phyloP scores from a whole-genome alignment of 2,113 vertebrate species.

The Melierax canorus region DNA sequence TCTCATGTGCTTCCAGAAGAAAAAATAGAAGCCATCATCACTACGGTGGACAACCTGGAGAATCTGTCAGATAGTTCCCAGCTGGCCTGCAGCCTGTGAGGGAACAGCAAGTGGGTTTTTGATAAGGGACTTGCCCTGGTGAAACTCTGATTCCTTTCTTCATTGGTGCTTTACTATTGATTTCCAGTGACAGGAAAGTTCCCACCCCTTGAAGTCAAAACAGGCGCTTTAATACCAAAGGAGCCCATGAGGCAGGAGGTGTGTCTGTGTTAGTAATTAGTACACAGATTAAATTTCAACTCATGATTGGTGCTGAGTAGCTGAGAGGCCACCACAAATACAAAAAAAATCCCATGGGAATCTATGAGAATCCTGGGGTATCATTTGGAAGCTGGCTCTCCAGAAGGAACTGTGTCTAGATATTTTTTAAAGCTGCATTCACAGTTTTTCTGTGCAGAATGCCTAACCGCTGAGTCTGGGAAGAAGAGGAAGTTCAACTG shows the following conservation, averaged over 20 bases:
- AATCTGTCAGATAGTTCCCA: constrained; percentile 61
- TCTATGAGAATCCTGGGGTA: neutral
- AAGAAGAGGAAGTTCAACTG: neutral
- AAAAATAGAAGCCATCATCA: constrained; percentile 72
- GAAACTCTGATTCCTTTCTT: constrained; percentile 6
- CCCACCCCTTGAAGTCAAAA: neutral
- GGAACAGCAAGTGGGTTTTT: neutral
- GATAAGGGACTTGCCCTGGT: neutral
- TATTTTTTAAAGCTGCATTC: neutral
- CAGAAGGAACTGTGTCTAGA: neutral
- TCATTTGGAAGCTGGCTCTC: neutral
- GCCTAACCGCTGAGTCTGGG: neutral
- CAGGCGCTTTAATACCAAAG: neutral
- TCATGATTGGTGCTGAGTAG: neutral
- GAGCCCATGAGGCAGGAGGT: neutral
- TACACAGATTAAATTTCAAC: neutral
- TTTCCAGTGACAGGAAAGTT: neutral
- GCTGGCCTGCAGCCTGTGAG: constrained; percentile 73
- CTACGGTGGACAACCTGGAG: constrained; percentile 74
- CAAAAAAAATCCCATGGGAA: neutral
- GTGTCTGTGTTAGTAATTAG: neutral
- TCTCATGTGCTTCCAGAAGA: constrained; percentile 69
- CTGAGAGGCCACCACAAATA: neutral
- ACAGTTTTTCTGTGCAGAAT: neutral
- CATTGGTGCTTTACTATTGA: constrained; percentile 42